Conservation (phyloP, 2,797 vertebrate species). For the Gymnoscopelus braueri region DNA sequence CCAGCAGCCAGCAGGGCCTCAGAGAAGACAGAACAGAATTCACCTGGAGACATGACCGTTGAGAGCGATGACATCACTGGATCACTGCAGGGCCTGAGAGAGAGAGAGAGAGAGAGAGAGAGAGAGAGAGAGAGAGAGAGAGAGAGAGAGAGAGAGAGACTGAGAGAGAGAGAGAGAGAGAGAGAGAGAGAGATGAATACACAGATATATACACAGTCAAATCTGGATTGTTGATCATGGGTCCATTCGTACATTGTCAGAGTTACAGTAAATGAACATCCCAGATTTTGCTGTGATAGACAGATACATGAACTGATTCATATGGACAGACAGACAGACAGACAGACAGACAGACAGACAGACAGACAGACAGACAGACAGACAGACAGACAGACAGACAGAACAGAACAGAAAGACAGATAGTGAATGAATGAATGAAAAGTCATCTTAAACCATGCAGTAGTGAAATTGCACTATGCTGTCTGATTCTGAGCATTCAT, state of each 20-base stretch:
- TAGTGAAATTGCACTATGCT: no score
- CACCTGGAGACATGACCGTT: slow-evolving; percentile 65
- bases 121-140: slow-evolving; percentile 23
- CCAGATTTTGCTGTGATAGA: no score
- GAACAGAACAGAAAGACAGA: slow-evolving; percentile 37
- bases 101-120: slow-evolving; percentile 19
- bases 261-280: no score
- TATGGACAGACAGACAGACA: slow-evolving; percentile 27
- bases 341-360: slow-evolving; percentile 4
- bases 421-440: slow-evolving; percentile 29
- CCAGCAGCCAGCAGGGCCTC: slow-evolving; percentile 43
- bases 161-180: not conserved
- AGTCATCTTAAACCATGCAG: not conserved
- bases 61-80: slow-evolving; percentile 41
- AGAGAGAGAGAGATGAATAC: not conserved
- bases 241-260: no score
- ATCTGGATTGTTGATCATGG: no score
- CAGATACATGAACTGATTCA: no score
- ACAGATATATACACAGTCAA: no score
- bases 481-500: no score
- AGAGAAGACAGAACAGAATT: slow-evolving; percentile 57
- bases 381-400: slow-evolving; percentile 14
- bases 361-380: not conserved
- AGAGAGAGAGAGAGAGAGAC: not conserved
- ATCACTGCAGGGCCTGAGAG: slow-evolving; percentile 13